phyloP scores from a whole-genome alignment of 2,888 invertebrate genomes.

The Chalcosyrphus nemorum region DNA sequence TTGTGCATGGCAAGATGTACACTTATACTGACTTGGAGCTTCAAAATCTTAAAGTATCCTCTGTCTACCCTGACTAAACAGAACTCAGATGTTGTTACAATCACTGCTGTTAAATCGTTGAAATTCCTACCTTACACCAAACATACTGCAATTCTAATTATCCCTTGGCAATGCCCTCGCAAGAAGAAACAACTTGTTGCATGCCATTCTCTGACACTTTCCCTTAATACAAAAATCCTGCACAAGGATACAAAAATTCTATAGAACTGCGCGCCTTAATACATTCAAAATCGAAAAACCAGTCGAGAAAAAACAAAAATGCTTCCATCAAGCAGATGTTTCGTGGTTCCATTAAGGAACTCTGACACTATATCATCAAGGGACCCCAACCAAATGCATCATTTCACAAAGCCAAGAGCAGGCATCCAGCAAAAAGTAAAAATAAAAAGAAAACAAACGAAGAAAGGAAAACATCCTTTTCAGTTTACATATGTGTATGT shows the following conservation, averaged over 20 bases:
- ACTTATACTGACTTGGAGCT: too few relatives aligned
- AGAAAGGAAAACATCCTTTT: constrained; percentile 45
- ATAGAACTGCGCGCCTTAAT: neutral
- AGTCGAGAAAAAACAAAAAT: constrained; percentile 13
- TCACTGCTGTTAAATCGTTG: neutral
- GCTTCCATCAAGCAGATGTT: constrained; percentile 50
- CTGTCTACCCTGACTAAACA: too few relatives aligned
- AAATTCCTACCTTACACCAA: neutral
- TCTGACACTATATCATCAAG: constrained; percentile 12
- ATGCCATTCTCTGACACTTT: constrained; percentile 1
- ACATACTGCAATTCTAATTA: constrained; percentile 21
- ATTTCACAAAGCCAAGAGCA: constrained; percentile 21
- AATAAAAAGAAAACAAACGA: constrained; percentile 34
- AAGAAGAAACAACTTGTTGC: constrained; percentile 35
- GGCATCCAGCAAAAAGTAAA: constrained; percentile 29
- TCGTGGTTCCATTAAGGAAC: constrained; percentile 36
- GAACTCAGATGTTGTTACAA: too few relatives aligned
- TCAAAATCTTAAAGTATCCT: too few relatives aligned
- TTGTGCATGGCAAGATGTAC: too few relatives aligned
- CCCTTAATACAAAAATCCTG: neutral
- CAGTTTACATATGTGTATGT: neutral
- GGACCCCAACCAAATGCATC: constrained; percentile 65
- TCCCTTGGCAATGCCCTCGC: neutral
- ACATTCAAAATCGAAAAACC: constrained; percentile 14
- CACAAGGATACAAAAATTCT: neutral